Conservation (phyloP, 2,888 invertebrate species). For the Adineta ricciae region DNA sequence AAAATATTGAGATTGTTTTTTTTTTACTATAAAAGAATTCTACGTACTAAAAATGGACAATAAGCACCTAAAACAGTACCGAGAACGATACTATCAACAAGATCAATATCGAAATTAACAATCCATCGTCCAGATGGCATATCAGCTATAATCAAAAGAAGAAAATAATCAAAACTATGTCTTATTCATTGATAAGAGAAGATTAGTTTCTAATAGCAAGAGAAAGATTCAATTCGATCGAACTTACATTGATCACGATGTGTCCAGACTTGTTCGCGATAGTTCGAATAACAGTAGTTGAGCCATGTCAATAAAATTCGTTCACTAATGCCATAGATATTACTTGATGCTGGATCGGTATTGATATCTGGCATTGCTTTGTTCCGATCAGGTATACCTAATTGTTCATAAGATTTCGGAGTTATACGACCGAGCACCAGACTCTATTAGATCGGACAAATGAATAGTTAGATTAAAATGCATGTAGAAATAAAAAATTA, state of each 20-base stretch:
- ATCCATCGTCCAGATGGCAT: constrained; percentile 48
- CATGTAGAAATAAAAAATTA: constrained; percentile 31
- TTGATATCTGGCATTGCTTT: constrained; percentile 42
- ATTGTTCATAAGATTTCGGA: constrained; percentile 42
- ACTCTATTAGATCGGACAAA: constrained; percentile 37
- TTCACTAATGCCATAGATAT: constrained; percentile 47
- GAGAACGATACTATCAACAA: constrained; percentile 49
- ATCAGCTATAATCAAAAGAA: constrained; percentile 38
- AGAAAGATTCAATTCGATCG: no score
- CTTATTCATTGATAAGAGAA: no score
- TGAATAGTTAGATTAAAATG: background rate
- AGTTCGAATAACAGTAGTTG: constrained; percentile 48
- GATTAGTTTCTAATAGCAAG: no score
- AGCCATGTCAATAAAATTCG: constrained; percentile 48
- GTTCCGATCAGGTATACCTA: constrained; percentile 40
- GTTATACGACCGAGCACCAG: constrained; percentile 45
- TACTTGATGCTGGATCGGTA: constrained; percentile 44
- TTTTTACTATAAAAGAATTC: background rate
- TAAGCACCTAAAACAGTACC: constrained; percentile 48
- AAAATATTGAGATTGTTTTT: background rate
- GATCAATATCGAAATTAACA: constrained; percentile 50
- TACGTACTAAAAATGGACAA: constrained; percentile 47
- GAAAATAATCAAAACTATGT: background rate
- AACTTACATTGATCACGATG: constrained; percentile 40
- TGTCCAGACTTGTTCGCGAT: constrained; percentile 43